Percentiles rank a stretch among this genome's conserved stretches.
These are phyloP conservation scores for Accipiter virgatus DNA, from an alignment of 2,113 vertebrate genomes.

Conservation along the genomic window DNA sequence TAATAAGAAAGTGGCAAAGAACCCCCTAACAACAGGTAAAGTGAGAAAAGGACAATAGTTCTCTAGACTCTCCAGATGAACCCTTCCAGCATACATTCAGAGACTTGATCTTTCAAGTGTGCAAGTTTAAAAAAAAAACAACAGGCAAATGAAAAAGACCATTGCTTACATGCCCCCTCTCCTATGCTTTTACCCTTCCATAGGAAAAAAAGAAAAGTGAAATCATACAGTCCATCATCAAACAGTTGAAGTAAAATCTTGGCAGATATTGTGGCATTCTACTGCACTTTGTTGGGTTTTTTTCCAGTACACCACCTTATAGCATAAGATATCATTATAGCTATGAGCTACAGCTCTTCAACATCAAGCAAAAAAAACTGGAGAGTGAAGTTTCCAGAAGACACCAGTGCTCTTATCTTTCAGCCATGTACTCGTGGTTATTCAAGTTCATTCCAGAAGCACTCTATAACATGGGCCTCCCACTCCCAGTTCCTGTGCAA, in stretches of 20 bases:
- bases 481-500: neutral
- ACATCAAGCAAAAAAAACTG: neutral
- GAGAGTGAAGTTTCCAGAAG: neutral
- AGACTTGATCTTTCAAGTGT: neutral
- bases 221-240: neutral
- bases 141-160: neutral
- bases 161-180: neutral
- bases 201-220: accelerated
- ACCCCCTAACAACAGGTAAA: neutral
- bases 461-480: neutral
- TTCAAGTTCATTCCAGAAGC: neutral
- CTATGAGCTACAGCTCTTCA: neutral
- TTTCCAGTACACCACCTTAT: neutral
- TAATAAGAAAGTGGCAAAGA: neutral
- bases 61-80: neutral
- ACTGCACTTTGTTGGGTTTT: neutral
- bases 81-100: neutral
- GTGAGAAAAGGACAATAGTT: neutral
- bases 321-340: neutral
- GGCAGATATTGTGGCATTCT: neutral
- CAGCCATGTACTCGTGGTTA: neutral
- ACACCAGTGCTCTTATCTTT: neutral
- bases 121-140: neutral
- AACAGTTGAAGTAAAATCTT: neutral
- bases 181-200: neutral